A percentile compares a stretch with the other conserved stretches of the same genome.
Conservation (phyloP, 2,113 vertebrate genomes). For the Hepsetus odoe region DNA sequence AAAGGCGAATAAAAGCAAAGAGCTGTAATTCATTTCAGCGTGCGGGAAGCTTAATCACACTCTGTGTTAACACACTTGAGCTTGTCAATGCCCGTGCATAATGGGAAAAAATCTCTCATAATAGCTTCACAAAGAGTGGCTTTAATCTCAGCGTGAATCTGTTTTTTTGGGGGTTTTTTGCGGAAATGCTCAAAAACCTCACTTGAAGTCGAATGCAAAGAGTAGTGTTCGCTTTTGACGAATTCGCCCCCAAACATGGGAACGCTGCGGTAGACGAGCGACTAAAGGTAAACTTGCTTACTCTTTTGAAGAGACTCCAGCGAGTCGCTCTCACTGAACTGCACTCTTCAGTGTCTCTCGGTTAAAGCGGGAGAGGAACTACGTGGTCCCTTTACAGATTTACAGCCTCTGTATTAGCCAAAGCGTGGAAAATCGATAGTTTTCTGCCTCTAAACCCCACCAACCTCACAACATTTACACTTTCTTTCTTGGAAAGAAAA, state of each 20-base stretch:
- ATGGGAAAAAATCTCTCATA: conserved; percentile 49
- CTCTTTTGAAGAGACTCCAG: background rate
- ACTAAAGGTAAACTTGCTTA: background rate
- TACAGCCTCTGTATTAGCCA: background rate
- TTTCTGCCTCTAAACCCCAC: background rate
- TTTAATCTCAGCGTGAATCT: background rate
- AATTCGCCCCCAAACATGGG: background rate
- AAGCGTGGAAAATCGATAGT: background rate
- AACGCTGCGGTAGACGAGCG: background rate
- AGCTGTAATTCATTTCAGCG: conserved; percentile 57
- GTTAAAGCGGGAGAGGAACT: background rate
- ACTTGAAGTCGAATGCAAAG: background rate
- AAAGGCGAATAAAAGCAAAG: conserved; percentile 57
- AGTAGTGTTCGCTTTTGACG: background rate
- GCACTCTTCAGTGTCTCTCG: background rate
- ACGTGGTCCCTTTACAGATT: background rate
- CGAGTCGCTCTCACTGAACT: too few species aligned
- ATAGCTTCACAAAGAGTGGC: conserved; percentile 28
- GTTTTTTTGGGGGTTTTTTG: background rate
- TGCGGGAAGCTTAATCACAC: conserved; percentile 46
- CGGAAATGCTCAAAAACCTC: background rate
- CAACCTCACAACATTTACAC: background rate
- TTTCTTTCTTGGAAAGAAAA: background rate
- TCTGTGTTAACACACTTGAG: conserved; percentile 40
- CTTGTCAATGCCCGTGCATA: conserved; percentile 33